Percentiles rank a stretch among this genome's conserved stretches.
Evolutionary conservation across 2,888 invertebrate species (phyloP).

Genomic region (Nemoura dubitans): DNA sequence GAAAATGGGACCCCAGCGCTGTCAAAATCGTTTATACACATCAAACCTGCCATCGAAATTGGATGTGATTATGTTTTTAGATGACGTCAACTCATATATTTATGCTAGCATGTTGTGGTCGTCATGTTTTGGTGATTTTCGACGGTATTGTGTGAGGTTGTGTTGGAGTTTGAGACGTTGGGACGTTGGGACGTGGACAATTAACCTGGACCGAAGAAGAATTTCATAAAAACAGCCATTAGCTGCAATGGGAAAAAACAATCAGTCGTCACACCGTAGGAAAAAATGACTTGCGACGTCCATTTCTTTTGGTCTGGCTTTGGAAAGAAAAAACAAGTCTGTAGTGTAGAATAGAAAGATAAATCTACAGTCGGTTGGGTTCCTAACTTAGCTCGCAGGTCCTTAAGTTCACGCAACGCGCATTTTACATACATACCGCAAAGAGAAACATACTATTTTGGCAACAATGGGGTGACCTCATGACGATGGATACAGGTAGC

Average conservation of each 20-base stretch:
- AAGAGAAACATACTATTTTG: slow-evolving; percentile 22
- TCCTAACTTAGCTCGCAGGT: neutral
- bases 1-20: neutral
- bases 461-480: slow-evolving; percentile 38
- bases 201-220: neutral
- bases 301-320: neutral
- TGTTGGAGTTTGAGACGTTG: no score
- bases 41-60: neutral
- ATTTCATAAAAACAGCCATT: neutral
- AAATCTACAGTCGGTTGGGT: neutral
- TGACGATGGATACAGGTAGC: slow-evolving; percentile 36
- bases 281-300: neutral
- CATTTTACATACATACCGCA: no score
- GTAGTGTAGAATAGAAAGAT: neutral
- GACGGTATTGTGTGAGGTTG: neutral
- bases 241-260: neutral
- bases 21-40: neutral
- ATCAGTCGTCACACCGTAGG: neutral
- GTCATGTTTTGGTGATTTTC: neutral
- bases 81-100: neutral
- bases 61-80: neutral
- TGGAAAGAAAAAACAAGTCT: no score
- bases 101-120: neutral
- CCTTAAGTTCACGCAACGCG: neutral
- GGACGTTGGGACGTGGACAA: neutral